phyloP scores from a whole-genome alignment of 2,113 vertebrate genomes.

The Lontra canadensis region DNA sequence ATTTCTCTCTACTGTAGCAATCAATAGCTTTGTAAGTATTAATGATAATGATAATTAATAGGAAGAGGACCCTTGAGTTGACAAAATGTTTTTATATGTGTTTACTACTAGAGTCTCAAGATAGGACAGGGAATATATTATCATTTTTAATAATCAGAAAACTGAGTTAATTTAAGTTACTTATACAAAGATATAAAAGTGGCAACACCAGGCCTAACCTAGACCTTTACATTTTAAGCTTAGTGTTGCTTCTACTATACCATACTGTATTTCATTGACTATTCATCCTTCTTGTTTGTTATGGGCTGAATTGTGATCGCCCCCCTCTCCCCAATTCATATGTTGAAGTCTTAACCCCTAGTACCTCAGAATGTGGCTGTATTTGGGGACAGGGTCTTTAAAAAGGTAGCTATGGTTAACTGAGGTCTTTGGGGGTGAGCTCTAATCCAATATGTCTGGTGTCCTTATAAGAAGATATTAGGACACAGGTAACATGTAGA shows the following conservation, averaged over 20 bases:
- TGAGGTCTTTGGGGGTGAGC: neutral
- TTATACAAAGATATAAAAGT: neutral
- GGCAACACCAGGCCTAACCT: neutral
- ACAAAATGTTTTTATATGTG: neutral
- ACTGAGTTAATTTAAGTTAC: neutral
- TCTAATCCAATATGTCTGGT: neutral
- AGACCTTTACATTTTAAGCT: neutral
- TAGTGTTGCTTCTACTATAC: neutral
- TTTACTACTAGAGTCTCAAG: neutral
- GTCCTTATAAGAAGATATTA: neutral
- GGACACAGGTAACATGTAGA: neutral
- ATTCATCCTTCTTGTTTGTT: neutral
- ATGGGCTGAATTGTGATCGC: neutral
- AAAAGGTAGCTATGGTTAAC: neutral
- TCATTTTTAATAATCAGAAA: conserved; percentile 45
- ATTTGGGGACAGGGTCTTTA: neutral
- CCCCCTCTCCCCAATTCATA: neutral
- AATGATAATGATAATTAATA: neutral
- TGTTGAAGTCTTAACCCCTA: neutral
- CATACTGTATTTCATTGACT: neutral
- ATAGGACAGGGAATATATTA: neutral
- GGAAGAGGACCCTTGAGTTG: neutral
- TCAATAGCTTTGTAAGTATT: conserved; percentile 11
- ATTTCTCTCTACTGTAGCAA: neutral
- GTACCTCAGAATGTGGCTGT: neutral